Evolutionary conservation across 1,140 invertebrate genomes (phyloP).

Genomic region (Bradynema listronoti): DNA sequence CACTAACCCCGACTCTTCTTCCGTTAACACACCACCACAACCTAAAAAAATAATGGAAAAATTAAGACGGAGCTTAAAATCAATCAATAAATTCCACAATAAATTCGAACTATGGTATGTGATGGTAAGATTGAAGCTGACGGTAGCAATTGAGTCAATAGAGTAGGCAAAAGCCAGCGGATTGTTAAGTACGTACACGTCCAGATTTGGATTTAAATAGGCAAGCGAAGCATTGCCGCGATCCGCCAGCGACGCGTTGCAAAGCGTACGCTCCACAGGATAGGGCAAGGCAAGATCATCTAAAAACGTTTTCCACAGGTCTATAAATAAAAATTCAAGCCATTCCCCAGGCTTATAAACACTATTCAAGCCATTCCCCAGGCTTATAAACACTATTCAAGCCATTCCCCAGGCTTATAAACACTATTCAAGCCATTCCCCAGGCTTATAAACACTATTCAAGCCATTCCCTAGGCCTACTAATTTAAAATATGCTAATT

Average conservation of each 20-base stretch:
- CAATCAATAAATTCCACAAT: background rate
- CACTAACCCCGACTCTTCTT: constrained; percentile 11
- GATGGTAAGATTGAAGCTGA: constrained; percentile 32
- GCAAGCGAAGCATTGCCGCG: constrained; percentile 13
- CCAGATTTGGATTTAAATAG: constrained; percentile 24
- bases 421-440: too few species aligned
- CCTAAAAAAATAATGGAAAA: constrained; percentile 28
- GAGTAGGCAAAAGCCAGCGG: constrained; percentile 31
- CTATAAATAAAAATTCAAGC: too few species aligned
- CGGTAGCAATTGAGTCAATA: too few species aligned
- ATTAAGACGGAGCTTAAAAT: constrained; percentile 7
- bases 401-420: too few species aligned
- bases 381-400: too few species aligned
- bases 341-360: too few species aligned
- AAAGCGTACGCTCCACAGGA: constrained; percentile 18
- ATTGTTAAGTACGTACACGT: constrained; percentile 36
- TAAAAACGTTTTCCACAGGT: too few species aligned
- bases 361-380: too few species aligned
- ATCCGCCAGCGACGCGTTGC: constrained; percentile 13
- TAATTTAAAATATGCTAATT: too few species aligned
- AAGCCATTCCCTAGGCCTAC: too few species aligned
- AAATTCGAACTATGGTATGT: constrained; percentile 16
- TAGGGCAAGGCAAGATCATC: constrained; percentile 26
- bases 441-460: too few species aligned
- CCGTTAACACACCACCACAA: constrained; percentile 47